phyloP scores from a whole-genome alignment of 1,140 invertebrate species.

The Anoplophora glabripennis region DNA sequence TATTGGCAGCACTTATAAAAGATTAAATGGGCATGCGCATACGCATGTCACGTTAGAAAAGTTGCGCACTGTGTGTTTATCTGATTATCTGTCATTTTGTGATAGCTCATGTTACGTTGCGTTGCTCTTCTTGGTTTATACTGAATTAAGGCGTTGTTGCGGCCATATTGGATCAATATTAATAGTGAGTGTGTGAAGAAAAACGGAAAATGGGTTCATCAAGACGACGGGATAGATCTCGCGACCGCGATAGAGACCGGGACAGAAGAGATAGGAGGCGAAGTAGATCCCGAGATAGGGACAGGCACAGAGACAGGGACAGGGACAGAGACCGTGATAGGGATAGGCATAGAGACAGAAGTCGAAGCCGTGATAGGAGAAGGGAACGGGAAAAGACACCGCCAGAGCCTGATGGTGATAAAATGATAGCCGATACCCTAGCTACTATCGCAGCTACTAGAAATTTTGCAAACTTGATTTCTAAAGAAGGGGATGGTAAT shows the following conservation, averaged over 20 bases:
- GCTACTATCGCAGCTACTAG: constrained; percentile 51
- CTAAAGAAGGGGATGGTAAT: constrained; percentile 50
- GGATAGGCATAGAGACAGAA: constrained; percentile 45
- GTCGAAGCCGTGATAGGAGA: constrained; percentile 48
- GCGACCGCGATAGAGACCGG: constrained; percentile 49
- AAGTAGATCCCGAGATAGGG: constrained; percentile 50
- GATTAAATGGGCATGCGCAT: no score
- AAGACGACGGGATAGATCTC: constrained; percentile 48
- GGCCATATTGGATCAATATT: no score
- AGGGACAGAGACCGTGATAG: constrained; percentile 54
- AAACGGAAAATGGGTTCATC: constrained; percentile 14
- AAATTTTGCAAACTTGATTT: constrained; percentile 51
- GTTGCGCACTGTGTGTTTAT: no score
- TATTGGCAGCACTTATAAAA: no score
- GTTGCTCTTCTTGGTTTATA: no score
- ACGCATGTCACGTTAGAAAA: no score
- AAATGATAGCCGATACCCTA: constrained; percentile 47
- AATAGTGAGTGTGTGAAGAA: no score
- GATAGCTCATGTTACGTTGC: no score
- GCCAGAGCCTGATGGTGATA: constrained; percentile 43
- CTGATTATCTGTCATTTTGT: no score
- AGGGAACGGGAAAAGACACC: constrained; percentile 53
- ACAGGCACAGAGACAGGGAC: constrained; percentile 54
- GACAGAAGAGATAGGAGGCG: constrained; percentile 43
- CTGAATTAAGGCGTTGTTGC: no score